phyloP scores from a whole-genome alignment of 1,140 invertebrate genomes.

The Sitophilus oryzae region DNA sequence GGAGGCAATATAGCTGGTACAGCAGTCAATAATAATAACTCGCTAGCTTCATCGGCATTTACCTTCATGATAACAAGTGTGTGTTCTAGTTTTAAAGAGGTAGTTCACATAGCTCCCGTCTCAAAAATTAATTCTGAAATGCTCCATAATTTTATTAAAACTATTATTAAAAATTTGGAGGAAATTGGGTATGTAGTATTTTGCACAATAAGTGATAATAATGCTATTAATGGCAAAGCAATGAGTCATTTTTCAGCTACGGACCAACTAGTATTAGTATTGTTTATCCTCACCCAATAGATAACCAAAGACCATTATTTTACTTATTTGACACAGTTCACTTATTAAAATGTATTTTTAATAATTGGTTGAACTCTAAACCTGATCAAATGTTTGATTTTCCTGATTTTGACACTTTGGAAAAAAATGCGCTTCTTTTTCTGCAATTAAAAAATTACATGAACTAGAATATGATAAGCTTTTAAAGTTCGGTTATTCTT shows the following conservation, averaged over 20 bases:
- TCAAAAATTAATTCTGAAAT: no score
- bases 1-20: slow-evolving; percentile 10
- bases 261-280: slow-evolving; percentile 3
- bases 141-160: slow-evolving; percentile 5
- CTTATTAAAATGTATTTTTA: slow-evolving; percentile 16
- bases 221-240: slow-evolving; percentile 9
- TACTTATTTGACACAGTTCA: slow-evolving; percentile 11
- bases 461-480: no score
- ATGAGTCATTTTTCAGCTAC: slow-evolving; percentile 5
- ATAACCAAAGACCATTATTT: slow-evolving; percentile 2
- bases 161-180: slow-evolving; percentile 3
- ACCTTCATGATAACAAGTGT: no score
- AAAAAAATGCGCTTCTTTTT: no score
- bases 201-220: slow-evolving; percentile 8
- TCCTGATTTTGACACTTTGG: slow-evolving; percentile 12
- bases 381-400: not conserved
- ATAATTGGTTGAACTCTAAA: no score
- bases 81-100: no score
- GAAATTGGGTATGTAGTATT: slow-evolving; percentile 10
- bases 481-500: no score
- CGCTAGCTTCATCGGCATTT: slow-evolving; percentile 6
- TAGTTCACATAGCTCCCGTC: no score
- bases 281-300: slow-evolving; percentile 9
- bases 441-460: no score
- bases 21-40: slow-evolving; percentile 1